Evolutionary conservation across 2,113 vertebrate genomes (phyloP).

Genomic region (Rhynchopsitta pachyrhyncha): DNA sequence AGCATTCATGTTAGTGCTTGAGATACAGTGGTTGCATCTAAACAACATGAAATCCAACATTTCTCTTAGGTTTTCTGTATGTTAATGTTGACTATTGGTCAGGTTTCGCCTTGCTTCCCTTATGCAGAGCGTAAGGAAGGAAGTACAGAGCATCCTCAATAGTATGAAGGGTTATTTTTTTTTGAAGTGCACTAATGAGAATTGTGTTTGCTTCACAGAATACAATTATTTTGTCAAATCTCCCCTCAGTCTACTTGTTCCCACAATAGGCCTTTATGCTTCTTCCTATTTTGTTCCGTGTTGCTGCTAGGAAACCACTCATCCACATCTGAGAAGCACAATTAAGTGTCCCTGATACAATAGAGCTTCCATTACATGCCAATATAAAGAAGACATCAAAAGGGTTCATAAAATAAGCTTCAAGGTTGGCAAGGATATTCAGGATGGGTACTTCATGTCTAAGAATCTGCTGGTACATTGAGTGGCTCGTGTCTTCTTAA

Average conservation of each 20-base stretch:
- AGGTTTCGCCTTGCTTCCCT: background rate
- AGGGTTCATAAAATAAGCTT: background rate
- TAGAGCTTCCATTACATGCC: background rate
- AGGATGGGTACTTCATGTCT: background rate
- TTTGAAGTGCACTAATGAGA: conserved; percentile 32
- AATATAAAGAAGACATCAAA: background rate
- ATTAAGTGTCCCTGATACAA: background rate
- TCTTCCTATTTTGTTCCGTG: background rate
- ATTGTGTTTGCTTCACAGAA: conserved; percentile 19
- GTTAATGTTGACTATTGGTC: background rate
- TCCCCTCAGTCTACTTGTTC: background rate
- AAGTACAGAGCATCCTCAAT: background rate
- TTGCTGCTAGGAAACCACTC: conserved; percentile 54
- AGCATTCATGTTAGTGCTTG: background rate
- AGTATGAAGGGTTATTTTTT: background rate
- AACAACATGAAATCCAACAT: background rate
- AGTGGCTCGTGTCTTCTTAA: background rate
- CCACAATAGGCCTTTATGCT: background rate
- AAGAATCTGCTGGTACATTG: background rate
- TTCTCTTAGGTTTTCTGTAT: background rate
- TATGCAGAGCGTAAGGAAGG: background rate
- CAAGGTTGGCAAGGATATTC: background rate
- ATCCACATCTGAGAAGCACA: background rate
- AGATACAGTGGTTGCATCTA: background rate
- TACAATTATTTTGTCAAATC: conserved; percentile 30